These are phyloP conservation scores for Agonopterix alstromeriana DNA, from an alignment of 2,888 invertebrate species.

Conservation along the genomic window DNA sequence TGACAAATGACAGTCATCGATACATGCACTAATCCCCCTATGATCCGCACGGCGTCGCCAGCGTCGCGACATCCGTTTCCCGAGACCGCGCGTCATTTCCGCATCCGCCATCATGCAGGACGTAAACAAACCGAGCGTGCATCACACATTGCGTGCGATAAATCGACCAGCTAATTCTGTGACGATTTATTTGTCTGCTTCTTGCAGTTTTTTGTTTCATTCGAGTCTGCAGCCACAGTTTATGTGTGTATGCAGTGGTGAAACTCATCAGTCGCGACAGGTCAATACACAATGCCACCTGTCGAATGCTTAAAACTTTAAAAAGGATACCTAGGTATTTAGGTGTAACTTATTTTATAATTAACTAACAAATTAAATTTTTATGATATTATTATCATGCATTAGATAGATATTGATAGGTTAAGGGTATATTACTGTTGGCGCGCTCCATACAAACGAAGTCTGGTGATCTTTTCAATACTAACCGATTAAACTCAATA, in stretches of 20 bases:
- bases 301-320: too few relatives aligned
- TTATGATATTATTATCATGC: too few relatives aligned
- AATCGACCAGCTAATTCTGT: conserved; percentile 57
- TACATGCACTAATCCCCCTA: not conserved
- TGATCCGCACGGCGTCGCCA: conserved; percentile 28
- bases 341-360: too few relatives aligned
- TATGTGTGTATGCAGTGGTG: too few relatives aligned
- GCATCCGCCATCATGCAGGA: conserved; percentile 26
- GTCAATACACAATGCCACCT: too few relatives aligned
- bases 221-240: not conserved
- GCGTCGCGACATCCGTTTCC: conserved; percentile 52
- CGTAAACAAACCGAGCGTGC: conserved; percentile 50
- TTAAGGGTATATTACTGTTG: too few relatives aligned
- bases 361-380: too few relatives aligned
- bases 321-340: too few relatives aligned
- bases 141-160: conserved; percentile 59
- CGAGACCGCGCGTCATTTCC: conserved; percentile 54
- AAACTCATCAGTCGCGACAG: not conserved
- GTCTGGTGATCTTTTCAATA: too few relatives aligned
- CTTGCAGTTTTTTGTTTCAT: not conserved
- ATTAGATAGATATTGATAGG: too few relatives aligned
- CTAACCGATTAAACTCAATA: too few relatives aligned
- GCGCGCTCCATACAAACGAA: too few relatives aligned
- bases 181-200: conserved; percentile 39
- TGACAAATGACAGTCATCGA: not conserved